Evolutionary conservation across 1,140 invertebrate genomes (phyloP).

Genomic region (Drosophila tristis): DNA sequence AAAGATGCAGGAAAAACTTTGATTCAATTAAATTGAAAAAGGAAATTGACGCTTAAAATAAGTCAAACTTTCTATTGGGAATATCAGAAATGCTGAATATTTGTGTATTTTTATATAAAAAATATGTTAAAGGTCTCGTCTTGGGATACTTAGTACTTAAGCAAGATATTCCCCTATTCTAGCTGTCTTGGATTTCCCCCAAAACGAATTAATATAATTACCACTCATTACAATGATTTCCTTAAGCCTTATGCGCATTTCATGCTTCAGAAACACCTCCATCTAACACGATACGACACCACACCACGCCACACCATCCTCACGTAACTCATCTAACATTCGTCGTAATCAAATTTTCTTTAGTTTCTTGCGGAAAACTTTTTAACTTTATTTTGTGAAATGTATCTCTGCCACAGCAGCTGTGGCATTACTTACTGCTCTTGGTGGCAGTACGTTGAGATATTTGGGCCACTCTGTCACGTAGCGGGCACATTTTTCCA

Average conservation of each 20-base stretch:
- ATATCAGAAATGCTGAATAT: no score
- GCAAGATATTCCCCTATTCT: no score
- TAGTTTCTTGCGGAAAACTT: conserved; percentile 39
- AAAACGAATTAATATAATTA: no score
- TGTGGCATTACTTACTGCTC: not conserved
- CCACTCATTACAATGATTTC: no score
- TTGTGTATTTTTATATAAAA: no score
- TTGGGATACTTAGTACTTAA: no score
- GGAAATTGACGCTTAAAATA: no score
- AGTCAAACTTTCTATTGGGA: no score
- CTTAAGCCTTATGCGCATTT: conserved; percentile 12
- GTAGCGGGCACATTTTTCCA: conserved; percentile 66
- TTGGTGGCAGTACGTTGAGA: conserved; percentile 10
- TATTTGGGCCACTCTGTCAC: conserved; percentile 57
- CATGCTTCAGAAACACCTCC: conserved; percentile 5
- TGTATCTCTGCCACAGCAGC: conserved; percentile 17
- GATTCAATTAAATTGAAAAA: no score
- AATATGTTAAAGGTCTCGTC: no score
- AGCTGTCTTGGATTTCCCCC: no score
- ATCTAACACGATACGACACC: not conserved
- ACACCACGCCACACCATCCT: not conserved
- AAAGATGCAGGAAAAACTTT: no score
- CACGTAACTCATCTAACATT: conserved; percentile 30
- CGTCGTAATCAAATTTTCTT: conserved; percentile 53
- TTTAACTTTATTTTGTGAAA: conserved; percentile 29